phyloP scores from a whole-genome alignment of 2,113 vertebrate genomes.

The Salvator merianae region DNA sequence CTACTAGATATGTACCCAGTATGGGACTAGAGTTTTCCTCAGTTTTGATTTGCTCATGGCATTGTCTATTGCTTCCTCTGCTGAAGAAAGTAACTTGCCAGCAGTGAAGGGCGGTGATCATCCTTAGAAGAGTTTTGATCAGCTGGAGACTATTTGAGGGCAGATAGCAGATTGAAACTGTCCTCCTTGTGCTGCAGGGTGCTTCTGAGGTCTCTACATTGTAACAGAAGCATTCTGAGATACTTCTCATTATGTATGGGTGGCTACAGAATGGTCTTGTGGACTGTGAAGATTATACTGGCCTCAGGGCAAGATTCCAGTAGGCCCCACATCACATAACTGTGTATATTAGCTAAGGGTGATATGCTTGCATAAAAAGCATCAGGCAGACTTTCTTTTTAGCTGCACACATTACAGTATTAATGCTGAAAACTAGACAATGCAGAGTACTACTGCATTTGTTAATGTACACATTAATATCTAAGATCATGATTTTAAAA shows the following conservation, averaged over 20 bases:
- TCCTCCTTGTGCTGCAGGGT: neutral
- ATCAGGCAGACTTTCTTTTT: neutral
- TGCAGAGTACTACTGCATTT: neutral
- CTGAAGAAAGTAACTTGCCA: neutral
- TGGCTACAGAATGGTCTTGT: neutral
- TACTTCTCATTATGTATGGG: neutral
- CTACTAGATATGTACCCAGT: neutral
- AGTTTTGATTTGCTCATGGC: neutral
- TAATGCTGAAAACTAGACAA: constrained; percentile 10
- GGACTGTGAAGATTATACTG: neutral
- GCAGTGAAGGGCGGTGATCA: neutral
- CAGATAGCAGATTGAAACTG: neutral
- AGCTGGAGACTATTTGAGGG: neutral
- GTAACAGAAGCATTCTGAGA: neutral
- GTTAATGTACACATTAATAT: neutral
- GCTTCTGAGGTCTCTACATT: neutral
- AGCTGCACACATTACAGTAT: constrained; percentile 1
- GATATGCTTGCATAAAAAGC: neutral
- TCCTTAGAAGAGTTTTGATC: neutral
- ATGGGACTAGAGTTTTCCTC: neutral
- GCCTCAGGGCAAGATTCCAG: neutral
- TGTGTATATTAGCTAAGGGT: neutral
- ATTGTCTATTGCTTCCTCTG: neutral
- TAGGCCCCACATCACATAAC: neutral
- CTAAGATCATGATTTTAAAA: neutral